Evolutionary conservation across 2,888 invertebrate species (phyloP).

Genomic region (Abrostola tripartita): DNA sequence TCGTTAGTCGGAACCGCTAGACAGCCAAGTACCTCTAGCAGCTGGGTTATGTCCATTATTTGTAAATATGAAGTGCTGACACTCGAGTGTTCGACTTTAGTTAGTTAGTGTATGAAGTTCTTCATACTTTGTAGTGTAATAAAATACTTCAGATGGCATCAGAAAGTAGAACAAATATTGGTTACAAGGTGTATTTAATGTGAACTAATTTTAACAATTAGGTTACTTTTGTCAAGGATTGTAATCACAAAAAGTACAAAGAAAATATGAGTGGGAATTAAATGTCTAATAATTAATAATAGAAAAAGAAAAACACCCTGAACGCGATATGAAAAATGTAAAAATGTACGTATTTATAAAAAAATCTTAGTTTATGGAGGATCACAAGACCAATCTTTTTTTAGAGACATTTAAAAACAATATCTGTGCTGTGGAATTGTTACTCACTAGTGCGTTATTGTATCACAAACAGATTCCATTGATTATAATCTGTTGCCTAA

Average conservation of each 20-base stretch:
- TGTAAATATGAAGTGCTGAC: constrained; percentile 72
- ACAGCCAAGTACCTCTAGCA: constrained; percentile 55
- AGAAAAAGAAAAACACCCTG: constrained; percentile 63
- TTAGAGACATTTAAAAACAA: constrained; percentile 60
- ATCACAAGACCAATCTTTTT: constrained; percentile 73
- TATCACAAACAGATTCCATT: constrained; percentile 49
- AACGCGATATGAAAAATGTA: constrained; percentile 69
- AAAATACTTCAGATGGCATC: constrained; percentile 74
- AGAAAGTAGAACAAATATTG: constrained; percentile 79
- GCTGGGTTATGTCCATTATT: constrained; percentile 68
- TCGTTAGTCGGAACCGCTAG: constrained; percentile 51
- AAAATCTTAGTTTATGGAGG: constrained; percentile 66
- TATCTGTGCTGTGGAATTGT: constrained; percentile 77
- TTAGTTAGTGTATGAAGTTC: constrained; percentile 74
- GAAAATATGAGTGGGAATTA: constrained; percentile 74
- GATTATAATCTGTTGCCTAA: constrained; percentile 44
- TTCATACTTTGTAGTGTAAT: constrained; percentile 76
- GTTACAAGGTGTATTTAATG: constrained; percentile 76
- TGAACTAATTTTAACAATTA: constrained; percentile 75
- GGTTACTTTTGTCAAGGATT: constrained; percentile 76
- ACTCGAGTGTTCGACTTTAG: constrained; percentile 64
- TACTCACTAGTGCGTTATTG: constrained; percentile 68
- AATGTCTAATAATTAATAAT: constrained; percentile 66
- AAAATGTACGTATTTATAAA: constrained; percentile 75
- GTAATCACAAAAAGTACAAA: constrained; percentile 84